These are phyloP conservation scores for Auanema sp. DNA, from an alignment of 2,888 invertebrate species.

Conservation along the genomic window DNA sequence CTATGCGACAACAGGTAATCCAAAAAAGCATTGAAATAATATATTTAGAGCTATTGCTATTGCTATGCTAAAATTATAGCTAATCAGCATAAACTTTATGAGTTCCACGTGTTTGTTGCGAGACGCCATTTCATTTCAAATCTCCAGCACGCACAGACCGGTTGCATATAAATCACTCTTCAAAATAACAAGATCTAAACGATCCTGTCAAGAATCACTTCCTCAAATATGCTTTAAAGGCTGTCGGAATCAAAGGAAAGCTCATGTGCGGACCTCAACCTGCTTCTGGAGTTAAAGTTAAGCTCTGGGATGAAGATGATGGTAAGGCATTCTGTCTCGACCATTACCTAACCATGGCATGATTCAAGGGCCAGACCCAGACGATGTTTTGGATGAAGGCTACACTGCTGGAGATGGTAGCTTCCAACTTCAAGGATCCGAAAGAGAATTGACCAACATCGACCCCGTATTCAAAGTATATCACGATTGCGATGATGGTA, in stretches of 20 bases:
- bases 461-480: slow-evolving; percentile 56
- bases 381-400: slow-evolving; percentile 51
- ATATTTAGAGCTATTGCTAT: neutral
- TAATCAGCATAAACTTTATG: too few species aligned
- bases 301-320: slow-evolving; percentile 48
- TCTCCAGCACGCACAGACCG: neutral
- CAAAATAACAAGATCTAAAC: neutral
- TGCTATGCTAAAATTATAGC: neutral
- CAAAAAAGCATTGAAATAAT: neutral
- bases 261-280: slow-evolving; percentile 45
- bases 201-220: neutral
- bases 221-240: neutral
- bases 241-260: slow-evolving; percentile 42
- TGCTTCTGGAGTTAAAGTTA: slow-evolving; percentile 45
- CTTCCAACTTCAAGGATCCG: slow-evolving; percentile 44
- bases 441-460: slow-evolving; percentile 49
- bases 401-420: slow-evolving; percentile 46
- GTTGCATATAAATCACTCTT: neutral
- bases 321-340: slow-evolving; percentile 6
- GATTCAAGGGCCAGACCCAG: slow-evolving; percentile 47
- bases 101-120: too few species aligned
- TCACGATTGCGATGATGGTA: slow-evolving; percentile 54
- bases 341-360: neutral
- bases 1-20: slow-evolving; percentile 46
- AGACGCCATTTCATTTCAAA: too few species aligned